Base-by-base conservation (phyloP, 2,888 invertebrate species). In the Lasius fuliginosus region DNA sequence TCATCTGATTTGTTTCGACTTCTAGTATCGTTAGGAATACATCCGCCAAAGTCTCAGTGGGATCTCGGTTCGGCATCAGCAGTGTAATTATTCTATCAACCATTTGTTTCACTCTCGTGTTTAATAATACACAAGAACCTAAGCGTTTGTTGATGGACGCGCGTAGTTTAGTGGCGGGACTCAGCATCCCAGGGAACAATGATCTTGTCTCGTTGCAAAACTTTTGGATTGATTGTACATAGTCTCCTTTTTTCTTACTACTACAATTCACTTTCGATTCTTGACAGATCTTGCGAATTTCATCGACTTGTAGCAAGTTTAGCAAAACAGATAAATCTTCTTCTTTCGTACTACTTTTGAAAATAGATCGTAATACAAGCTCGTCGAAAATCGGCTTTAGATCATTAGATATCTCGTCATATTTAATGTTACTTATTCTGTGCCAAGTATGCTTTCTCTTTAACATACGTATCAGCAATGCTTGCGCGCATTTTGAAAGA, bases 41-140 rank as follows among this genome's bases (percentile, higher is more conserved):
- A 30, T 93, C 93, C 12, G 87, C 27, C 3, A 93, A 83, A 8
- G 75, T 86, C 75, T 91, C 56, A 1, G 36, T 15, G 3, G 93
- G 91, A 84, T 93, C 92, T 82, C 91, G 92, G 69, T 90, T 82
- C 4, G 95, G 95, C 8, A 92, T 83, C 5, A 94, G 88, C 3
- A 95, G 85, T 6, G 91, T 91, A 8, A 94, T 81, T 71, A 94
- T 89, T 83, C 90, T 90, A 8, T 94, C 87, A 58, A 94, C 85
- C 53, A 94, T 77, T 76, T 82, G 74, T 53, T 90, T 84, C 3
- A 91, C 87, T 18, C 68, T 82, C 0, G 86, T n/a, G 5, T 91
- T 83, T n/a, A 95, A 77, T 40, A 85, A 60, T 53, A 94, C 73
- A 71, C 94, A 94, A 6, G 71, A 64, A 0, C 92, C 92, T 12